These are phyloP conservation scores for Phengaris arion DNA, from an alignment of 2,888 invertebrate species.

Conservation along the genomic window DNA sequence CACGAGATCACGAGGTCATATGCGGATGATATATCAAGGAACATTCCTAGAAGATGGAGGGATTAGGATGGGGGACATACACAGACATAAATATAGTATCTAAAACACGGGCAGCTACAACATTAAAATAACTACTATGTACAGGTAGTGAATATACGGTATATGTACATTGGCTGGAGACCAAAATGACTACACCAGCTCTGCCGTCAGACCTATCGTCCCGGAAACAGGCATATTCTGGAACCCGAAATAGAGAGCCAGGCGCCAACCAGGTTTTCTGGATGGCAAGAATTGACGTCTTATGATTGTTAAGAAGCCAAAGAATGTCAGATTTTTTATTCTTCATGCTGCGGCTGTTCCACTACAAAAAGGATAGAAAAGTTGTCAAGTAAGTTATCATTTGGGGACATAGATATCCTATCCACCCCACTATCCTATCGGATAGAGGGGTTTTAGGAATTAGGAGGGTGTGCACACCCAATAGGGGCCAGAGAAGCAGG, in stretches of 20 bases:
- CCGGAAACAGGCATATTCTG: conserved; percentile 39
- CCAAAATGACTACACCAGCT: conserved; percentile 3
- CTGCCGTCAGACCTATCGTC: conserved; percentile 40
- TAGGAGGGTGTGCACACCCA: not conserved
- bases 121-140: not conserved
- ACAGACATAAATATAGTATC: not conserved
- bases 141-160: not conserved
- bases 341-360: conserved; percentile 37
- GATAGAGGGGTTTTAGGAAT: not conserved
- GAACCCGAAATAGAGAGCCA: conserved; percentile 31
- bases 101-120: not conserved
- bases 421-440: too few species aligned
- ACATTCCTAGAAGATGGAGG: too few species aligned
- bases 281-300: conserved; percentile 33
- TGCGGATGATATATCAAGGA: too few species aligned
- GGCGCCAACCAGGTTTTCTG: conserved; percentile 39
- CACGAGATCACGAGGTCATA: too few species aligned
- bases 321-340: conserved; percentile 35
- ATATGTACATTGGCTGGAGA: conserved; percentile 7
- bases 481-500: not conserved
- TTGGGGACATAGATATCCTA: not conserved
- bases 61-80: not conserved
- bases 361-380: not conserved
- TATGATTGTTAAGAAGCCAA: conserved; percentile 29
- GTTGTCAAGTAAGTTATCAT: not conserved